phyloP scores from a whole-genome alignment of 2,113 vertebrate genomes.

The Delphinus delphis region DNA sequence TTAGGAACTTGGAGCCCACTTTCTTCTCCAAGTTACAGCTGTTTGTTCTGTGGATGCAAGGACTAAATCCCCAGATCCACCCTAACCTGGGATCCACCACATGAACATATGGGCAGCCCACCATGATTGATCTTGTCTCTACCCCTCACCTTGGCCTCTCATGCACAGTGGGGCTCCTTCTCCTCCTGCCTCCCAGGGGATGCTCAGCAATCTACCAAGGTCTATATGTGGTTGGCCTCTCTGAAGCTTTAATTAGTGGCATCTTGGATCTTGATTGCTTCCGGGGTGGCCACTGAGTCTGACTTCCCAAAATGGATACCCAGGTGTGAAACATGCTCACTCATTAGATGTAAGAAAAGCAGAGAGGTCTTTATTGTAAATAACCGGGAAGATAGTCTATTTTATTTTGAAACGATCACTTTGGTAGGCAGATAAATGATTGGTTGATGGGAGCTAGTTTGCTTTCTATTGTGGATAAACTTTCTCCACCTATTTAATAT shows the following conservation, averaged over 20 bases:
- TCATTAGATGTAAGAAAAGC: constrained; percentile 44
- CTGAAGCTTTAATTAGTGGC: constrained; percentile 33
- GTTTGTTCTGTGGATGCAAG: neutral
- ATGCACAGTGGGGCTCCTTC: neutral
- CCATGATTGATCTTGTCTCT: neutral
- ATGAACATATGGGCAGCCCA: neutral
- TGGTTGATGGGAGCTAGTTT: neutral
- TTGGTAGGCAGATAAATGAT: constrained; percentile 37
- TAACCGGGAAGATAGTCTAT: neutral
- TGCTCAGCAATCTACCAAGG: neutral
- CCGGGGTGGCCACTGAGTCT: neutral
- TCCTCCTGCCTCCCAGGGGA: neutral
- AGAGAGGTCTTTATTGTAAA: constrained; percentile 25
- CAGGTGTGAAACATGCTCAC: constrained; percentile 15
- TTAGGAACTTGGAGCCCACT: neutral
- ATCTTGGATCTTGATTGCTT: constrained; percentile 58
- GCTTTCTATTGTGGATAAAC: neutral
- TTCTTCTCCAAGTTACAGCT: neutral
- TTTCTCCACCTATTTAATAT: constrained; percentile 38
- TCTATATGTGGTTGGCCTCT: constrained; percentile 17
- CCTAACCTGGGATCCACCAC: neutral
- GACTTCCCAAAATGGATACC: constrained; percentile 41
- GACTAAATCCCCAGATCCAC: neutral
- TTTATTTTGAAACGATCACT: neutral
- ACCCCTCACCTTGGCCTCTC: neutral